Base-by-base conservation (phyloP, 2,797 vertebrate genomes). In the Aplochiton taeniatus region DNA sequence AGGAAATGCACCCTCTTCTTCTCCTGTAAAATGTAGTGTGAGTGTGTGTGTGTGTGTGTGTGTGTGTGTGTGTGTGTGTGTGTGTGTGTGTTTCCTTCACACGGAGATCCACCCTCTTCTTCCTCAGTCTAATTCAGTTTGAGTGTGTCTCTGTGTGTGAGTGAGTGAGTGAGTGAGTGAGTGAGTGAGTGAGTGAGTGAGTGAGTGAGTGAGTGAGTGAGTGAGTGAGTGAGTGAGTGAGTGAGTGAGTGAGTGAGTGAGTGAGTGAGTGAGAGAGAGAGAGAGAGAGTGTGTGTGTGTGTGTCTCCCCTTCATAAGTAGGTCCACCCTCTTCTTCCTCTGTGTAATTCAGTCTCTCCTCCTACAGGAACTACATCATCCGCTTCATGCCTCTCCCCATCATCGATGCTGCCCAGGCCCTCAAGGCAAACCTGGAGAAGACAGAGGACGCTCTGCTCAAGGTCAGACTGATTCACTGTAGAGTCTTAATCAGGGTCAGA, bases 371-470 rank as follows among this genome's bases (percentile, higher is more conserved):
- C 83, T 99, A 96, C 70, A 97, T 96, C 0, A 89, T 99, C 74
- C 93, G 97, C 51, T 98, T 98, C 79, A 98, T 98, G 97, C 97
- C 97, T 17, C 96, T 97, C 75, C 97, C 97, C 0, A 97, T 99
- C 91, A 96, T 96, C 1, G 97, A 99, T 65, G 97, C 97, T 47
- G 96, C 96, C 46, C 96, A 98, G 88, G 96, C 97, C 12, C 91
- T 99, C 58, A 99, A 98, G 88, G 94, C 96, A 41, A 96, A 92
- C 73, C 97, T 96, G 0, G 97, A 99, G 79, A 98, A 96, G 85
- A 99, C 96, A 0, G 97, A 99, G 84, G 97, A 99, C 11, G 96
- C 97, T 0, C 88, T 99, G 72, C 91, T 97, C 44, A 98, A 95
- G 95, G 96, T 98, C 86, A n/a, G 60, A 41, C 18, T 31, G 31